phyloP scores from a whole-genome alignment of 2,888 invertebrate species.

The Eupithecia exiguata region DNA sequence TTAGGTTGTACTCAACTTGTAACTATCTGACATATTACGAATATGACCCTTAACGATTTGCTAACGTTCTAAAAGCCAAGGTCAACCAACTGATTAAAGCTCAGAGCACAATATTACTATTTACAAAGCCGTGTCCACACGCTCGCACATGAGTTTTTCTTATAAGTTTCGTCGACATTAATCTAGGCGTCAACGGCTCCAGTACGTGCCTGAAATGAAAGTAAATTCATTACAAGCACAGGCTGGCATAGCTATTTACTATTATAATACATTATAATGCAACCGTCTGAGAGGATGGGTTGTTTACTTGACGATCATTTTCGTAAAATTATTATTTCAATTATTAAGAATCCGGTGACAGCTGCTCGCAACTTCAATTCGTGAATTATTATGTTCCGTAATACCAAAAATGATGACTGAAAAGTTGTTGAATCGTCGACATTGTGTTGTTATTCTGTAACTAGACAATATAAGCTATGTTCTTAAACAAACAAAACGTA shows the following conservation, averaged over 20 bases:
- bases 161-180: slow-evolving; percentile 27
- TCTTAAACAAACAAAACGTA: no score
- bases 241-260: neutral
- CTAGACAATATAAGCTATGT: no score
- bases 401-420: no score
- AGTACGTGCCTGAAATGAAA: slow-evolving; percentile 25
- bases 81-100: neutral
- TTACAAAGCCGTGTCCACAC: slow-evolving; percentile 1
- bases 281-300: neutral
- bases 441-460: no score
- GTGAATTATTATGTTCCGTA: no score
- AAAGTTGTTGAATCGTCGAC: no score
- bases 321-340: neutral
- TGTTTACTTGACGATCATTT: neutral
- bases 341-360: no score
- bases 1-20: no score
- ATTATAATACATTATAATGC: neutral
- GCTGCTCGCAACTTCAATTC: no score
- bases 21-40: no score
- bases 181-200: slow-evolving; percentile 23
- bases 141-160: slow-evolving; percentile 12
- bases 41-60: no score
- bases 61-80: neutral
- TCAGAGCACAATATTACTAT: neutral
- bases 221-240: neutral